Base-by-base conservation (phyloP, 2,113 vertebrate species). In the Lasiurus borealis region DNA sequence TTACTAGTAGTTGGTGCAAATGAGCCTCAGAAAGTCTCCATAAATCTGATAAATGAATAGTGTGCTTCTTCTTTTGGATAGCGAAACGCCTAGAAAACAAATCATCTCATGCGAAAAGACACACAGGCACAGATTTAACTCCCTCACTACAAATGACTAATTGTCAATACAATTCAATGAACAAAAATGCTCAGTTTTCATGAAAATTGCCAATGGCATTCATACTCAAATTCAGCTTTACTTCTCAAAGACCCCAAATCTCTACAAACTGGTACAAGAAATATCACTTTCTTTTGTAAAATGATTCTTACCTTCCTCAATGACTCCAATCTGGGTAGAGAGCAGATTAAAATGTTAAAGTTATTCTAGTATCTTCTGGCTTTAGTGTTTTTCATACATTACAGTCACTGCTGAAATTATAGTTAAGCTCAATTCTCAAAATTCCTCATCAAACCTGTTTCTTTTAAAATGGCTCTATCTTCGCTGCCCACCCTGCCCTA, bases 401-500 rank as follows among this genome's bases (percentile, higher is more conserved):
- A 31, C 0, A 73, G 27, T 34, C 19, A 1, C 50, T 91, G 73
- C n/a, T 93, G 66, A 75, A 80, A 69, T 54, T 10, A 62, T 0
- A 62, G 59, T n/a, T n/a, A 34, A 66, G 50, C 12, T 87, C 54
- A 71, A 7, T 25, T 34, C 34, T 31, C 27, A 31, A 21, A 46
- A 31, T 64, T 52, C 77, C 62, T 52, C 40, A 46, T 19, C 8
- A 31, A 36, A 19, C 3, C 46, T 50, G 15, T 21, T 76, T 57
- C 14, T 68, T n/a, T 46, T 73, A 34, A 29, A 31, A 44, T 9
- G 27, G 10, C 10, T 3, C 25, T 4, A 4, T 10, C 8, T 11
- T 57, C 25, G 54, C 31, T 25, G 15, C 25, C 8, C 0, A 0
- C 9, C 3, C 5, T 9, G 36, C 36, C 1, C 57, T 15, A 5